Conservation (phyloP, 2,797 vertebrate genomes). For the Melanotaenia nigrans region DNA sequence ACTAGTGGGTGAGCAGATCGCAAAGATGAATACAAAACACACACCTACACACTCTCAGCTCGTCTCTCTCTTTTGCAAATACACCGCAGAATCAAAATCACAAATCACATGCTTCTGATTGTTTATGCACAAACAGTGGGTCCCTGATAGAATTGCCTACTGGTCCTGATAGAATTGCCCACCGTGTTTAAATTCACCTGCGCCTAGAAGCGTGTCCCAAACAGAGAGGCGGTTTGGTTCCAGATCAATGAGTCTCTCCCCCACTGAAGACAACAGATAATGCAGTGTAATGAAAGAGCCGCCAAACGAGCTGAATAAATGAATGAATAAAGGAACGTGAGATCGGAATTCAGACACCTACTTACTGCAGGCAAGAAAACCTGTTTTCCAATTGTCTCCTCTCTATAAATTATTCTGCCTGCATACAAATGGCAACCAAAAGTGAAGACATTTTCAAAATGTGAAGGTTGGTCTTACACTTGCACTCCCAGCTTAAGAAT, state of each 20-base stretch:
- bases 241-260: constrained; percentile 85
- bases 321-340: constrained; percentile 85
- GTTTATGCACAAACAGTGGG: constrained; percentile 85
- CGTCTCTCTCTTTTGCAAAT: constrained; percentile 79
- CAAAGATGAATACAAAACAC: constrained; percentile 85
- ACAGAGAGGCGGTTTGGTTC: constrained; percentile 85
- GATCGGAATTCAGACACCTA: constrained; percentile 82
- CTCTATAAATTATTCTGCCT: constrained; percentile 79
- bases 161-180: constrained; percentile 84
- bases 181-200: constrained; percentile 85
- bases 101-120: constrained; percentile 86
- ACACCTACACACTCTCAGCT: constrained; percentile 81
- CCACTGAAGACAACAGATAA: constrained; percentile 85
- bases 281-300: constrained; percentile 85
- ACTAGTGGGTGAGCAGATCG: constrained; percentile 84
- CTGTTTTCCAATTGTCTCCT: constrained; percentile 82
- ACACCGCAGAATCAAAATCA: constrained; percentile 83
- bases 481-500: constrained; percentile 56
- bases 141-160: constrained; percentile 84
- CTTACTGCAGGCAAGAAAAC: constrained; percentile 82
- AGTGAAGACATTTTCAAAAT: constrained; percentile 70
- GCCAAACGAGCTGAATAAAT: constrained; percentile 86
- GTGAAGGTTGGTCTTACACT: constrained; percentile 59
- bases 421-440: constrained; percentile 80
- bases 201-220: constrained; percentile 82